These are phyloP conservation scores for Eupithecia tripunctaria DNA, from an alignment of 2,888 invertebrate genomes.

Conservation along the genomic window DNA sequence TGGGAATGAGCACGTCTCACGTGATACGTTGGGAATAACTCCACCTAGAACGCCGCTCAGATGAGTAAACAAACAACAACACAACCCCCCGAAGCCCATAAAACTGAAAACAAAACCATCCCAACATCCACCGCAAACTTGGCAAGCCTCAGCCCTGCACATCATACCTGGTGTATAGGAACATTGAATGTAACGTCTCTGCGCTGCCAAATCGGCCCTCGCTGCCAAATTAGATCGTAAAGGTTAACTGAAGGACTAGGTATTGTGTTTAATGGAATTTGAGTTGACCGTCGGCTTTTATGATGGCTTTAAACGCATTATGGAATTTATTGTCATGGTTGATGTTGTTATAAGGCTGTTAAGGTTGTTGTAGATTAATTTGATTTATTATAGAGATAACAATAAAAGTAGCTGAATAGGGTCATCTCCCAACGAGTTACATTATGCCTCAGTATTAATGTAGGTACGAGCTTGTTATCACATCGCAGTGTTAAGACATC, in stretches of 20 bases:
- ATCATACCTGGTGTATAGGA: constrained; percentile 47
- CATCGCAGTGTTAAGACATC: too few species aligned
- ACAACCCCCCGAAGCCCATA: neutral
- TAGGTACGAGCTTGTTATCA: neutral
- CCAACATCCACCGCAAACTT: constrained; percentile 36
- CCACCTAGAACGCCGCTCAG: too few species aligned
- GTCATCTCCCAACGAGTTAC: neutral
- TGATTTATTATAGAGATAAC: neutral
- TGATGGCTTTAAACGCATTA: constrained; percentile 25
- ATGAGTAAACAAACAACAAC: constrained; percentile 1
- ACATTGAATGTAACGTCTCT: constrained; percentile 42
- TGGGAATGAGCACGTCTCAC: too few species aligned
- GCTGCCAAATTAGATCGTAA: constrained; percentile 78
- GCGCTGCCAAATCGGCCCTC: constrained; percentile 68
- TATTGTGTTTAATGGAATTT: constrained; percentile 46
- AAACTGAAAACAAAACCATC: constrained; percentile 1
- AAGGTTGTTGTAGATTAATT: neutral
- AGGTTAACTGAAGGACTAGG: constrained; percentile 71
- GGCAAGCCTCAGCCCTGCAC: constrained; percentile 26
- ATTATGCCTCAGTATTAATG: neutral
- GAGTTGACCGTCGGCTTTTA: constrained; percentile 22
- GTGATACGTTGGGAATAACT: too few species aligned
- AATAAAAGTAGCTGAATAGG: neutral
- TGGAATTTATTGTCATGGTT: constrained; percentile 7
- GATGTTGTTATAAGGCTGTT: neutral